Evolutionary conservation across 2,888 invertebrate genomes (phyloP).

Genomic region (Tipula unca): DNA sequence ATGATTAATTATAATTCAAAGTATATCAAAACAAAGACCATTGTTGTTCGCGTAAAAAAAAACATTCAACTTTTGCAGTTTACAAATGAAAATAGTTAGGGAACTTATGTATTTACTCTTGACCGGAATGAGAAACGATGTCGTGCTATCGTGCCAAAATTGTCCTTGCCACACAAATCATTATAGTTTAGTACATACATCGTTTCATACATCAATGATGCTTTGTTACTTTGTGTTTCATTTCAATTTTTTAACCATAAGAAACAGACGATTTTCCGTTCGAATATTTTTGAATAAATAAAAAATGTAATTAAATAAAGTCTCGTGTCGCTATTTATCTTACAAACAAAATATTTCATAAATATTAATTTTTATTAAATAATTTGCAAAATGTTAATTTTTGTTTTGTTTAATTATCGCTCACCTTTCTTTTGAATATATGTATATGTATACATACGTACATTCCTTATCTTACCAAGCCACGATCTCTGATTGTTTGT

Average conservation of each 20-base stretch:
- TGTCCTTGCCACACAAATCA: neutral
- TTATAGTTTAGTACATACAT: neutral
- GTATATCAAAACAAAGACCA: neutral
- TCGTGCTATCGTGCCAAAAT: neutral
- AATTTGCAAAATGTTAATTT: neutral
- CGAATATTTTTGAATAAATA: neutral
- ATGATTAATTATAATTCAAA: neutral
- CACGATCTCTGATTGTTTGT: neutral
- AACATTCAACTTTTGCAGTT: neutral
- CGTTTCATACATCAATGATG: no score
- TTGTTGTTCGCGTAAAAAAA: neutral
- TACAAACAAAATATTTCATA: neutral
- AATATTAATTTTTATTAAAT: neutral
- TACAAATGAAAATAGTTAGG: neutral
- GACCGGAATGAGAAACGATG: neutral
- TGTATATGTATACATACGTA: neutral
- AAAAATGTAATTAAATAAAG: neutral
- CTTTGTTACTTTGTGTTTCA: neutral
- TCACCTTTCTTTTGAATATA: neutral
- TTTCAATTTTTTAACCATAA: neutral
- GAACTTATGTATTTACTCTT: neutral
- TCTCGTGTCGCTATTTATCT: neutral
- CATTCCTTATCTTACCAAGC: neutral
- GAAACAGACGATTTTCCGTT: neutral
- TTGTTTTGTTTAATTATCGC: neutral